phyloP scores from a whole-genome alignment of 1,140 invertebrate genomes.

The Anadara kagoshimensis region DNA sequence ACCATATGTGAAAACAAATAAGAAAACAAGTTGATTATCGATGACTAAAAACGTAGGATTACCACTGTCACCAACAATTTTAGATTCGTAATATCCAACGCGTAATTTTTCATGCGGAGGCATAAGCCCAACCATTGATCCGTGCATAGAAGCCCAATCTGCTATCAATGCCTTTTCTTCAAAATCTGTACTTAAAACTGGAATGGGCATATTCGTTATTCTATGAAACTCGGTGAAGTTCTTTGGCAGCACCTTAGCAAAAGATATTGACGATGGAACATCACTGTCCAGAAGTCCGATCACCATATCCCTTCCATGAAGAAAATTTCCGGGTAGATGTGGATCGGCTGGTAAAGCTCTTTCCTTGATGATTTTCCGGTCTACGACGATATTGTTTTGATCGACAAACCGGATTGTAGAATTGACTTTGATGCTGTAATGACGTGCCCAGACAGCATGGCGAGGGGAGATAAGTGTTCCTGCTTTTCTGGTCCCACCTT shows the following conservation, averaged over 20 bases:
- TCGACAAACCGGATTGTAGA: slow-evolving; percentile 55
- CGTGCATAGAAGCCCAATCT: slow-evolving; percentile 32
- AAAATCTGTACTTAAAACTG: slow-evolving; percentile 53
- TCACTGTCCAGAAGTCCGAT: slow-evolving; percentile 55
- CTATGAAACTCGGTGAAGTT: slow-evolving; percentile 36
- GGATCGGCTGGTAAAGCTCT: slow-evolving; percentile 27
- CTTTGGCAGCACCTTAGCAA: slow-evolving; percentile 49
- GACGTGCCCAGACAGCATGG: slow-evolving; percentile 56
- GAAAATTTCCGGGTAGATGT: neutral
- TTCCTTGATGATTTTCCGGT: slow-evolving; percentile 42
- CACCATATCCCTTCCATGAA: slow-evolving; percentile 54
- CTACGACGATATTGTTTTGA: slow-evolving; percentile 50
- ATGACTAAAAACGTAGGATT: slow-evolving; percentile 59
- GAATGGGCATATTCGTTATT: neutral
- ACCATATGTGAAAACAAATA: slow-evolving; percentile 59
- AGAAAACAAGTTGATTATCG: slow-evolving; percentile 49
- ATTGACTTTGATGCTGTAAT: slow-evolving; percentile 51
- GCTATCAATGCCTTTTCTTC: slow-evolving; percentile 61
- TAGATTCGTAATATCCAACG: slow-evolving; percentile 48
- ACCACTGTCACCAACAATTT: slow-evolving; percentile 58
- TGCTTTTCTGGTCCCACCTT: slow-evolving; percentile 44
- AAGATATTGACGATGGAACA: slow-evolving; percentile 49
- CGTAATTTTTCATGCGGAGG: slow-evolving; percentile 27
- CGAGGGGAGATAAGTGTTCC: slow-evolving; percentile 55
- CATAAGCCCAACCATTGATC: slow-evolving; percentile 34